phyloP scores from a whole-genome alignment of 2,113 vertebrate species.

The Jacana jacana region DNA sequence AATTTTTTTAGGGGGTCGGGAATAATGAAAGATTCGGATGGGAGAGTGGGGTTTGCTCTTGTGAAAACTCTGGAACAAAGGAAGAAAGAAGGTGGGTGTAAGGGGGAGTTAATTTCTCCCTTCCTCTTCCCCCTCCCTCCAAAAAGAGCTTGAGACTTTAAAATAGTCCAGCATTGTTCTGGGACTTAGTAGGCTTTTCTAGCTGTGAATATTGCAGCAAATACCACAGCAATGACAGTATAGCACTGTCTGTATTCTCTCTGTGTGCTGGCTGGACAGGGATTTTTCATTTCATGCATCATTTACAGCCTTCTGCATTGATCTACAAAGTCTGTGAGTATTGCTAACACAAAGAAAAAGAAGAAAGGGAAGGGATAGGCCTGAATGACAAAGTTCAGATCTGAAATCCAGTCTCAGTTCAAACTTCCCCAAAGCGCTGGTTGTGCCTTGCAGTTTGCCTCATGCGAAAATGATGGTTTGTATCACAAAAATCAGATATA shows the following conservation, averaged over 20 bases:
- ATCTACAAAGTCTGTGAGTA: conserved; percentile 64
- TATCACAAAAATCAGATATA: background rate
- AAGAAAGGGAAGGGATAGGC: conserved; percentile 61
- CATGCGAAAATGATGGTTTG: background rate
- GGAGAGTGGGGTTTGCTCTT: background rate
- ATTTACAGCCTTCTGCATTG: conserved; percentile 71
- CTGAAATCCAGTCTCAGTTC: conserved; percentile 41
- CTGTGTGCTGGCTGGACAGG: conserved; percentile 67
- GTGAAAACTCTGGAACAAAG: conserved; percentile 50
- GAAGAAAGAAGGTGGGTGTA: conserved; percentile 51
- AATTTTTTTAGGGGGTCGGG: background rate
- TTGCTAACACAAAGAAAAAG: conserved; percentile 59
- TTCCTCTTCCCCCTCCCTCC: conserved; percentile 34
- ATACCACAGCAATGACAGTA: conserved; percentile 72
- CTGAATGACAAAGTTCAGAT: conserved; percentile 63
- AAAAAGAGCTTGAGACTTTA: conserved; percentile 60
- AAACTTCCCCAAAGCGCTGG: conserved; percentile 31
- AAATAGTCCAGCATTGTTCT: conserved; percentile 68
- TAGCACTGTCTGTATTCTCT: conserved; percentile 63
- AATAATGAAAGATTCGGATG: conserved; percentile 34
- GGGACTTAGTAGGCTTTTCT: conserved; percentile 67
- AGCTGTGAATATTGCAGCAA: conserved; percentile 64
- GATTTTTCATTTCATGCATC: conserved; percentile 74
- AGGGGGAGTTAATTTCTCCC: conserved; percentile 50
- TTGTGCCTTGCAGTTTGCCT: background rate